A percentile compares a stretch with the other conserved stretches of the same genome.
Conservation (phyloP, 2,888 invertebrate genomes). For the Chrysomela aeneicollis region DNA sequence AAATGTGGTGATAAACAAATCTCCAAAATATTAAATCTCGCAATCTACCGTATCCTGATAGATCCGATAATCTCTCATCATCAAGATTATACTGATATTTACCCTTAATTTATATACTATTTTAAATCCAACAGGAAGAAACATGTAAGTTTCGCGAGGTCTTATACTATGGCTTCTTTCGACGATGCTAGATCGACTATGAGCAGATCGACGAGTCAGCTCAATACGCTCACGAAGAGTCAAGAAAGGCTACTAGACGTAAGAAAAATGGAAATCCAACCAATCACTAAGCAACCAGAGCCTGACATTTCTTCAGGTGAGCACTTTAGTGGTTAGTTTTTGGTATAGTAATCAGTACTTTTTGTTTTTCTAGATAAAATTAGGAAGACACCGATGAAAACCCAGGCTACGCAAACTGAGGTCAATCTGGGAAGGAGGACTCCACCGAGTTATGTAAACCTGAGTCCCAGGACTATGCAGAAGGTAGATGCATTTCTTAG, state of each 20-base stretch:
- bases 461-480: constrained; percentile 84
- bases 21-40: no score
- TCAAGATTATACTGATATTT: no score
- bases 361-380: constrained; percentile 74
- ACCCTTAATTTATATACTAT: no score
- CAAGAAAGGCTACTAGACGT: constrained; percentile 81
- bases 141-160: constrained; percentile 90
- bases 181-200: constrained; percentile 71
- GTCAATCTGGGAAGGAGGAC: constrained; percentile 75
- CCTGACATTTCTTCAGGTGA: constrained; percentile 69
- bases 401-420: constrained; percentile 92
- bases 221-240: constrained; percentile 63
- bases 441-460: constrained; percentile 72
- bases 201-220: constrained; percentile 56
- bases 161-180: constrained; percentile 86
- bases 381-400: constrained; percentile 87
- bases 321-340: constrained; percentile 15
- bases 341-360: no score
- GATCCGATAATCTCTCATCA: no score
- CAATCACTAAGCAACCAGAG: constrained; percentile 62
- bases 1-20: no score
- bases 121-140: constrained; percentile 85
- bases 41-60: no score
- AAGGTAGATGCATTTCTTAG: no score
- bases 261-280: constrained; percentile 64